phyloP scores from a whole-genome alignment of 2,797 vertebrate species.

The Cephalopachus bancanus region DNA sequence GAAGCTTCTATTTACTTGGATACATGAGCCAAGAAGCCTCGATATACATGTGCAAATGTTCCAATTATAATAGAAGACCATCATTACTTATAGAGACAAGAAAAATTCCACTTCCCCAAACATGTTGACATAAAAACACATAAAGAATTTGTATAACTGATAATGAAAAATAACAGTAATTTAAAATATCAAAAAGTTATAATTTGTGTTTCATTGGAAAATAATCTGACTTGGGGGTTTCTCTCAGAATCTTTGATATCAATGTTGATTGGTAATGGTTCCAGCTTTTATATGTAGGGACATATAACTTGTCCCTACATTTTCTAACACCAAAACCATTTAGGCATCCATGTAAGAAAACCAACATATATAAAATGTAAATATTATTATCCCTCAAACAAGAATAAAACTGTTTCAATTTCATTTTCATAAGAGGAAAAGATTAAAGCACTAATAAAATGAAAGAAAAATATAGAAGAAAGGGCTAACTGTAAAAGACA shows the following conservation, averaged over 20 bases:
- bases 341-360: slow-evolving; percentile 80
- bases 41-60: slow-evolving; percentile 24
- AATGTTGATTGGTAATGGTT: neutral
- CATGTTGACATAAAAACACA: slow-evolving; percentile 85
- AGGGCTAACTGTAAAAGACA: neutral
- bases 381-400: slow-evolving; percentile 46
- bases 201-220: slow-evolving; percentile 48
- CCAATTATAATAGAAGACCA: slow-evolving; percentile 80
- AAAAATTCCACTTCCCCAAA: slow-evolving; percentile 81
- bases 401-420: slow-evolving; percentile 4
- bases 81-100: slow-evolving; percentile 79
- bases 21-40: slow-evolving; percentile 7
- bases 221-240: neutral
- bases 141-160: slow-evolving; percentile 78
- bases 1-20: neutral
- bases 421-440: neutral
- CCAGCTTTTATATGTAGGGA: slow-evolving; percentile 70
- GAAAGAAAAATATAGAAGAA: neutral
- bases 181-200: slow-evolving; percentile 87
- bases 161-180: slow-evolving; percentile 81
- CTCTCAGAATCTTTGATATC: slow-evolving; percentile 12
- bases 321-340: slow-evolving; percentile 82
- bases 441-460: neutral
- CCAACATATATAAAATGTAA: slow-evolving; percentile 83
- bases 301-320: slow-evolving; percentile 76